Evolutionary conservation across 2,797 vertebrate genomes (phyloP).

Genomic region (Platalea minor): DNA sequence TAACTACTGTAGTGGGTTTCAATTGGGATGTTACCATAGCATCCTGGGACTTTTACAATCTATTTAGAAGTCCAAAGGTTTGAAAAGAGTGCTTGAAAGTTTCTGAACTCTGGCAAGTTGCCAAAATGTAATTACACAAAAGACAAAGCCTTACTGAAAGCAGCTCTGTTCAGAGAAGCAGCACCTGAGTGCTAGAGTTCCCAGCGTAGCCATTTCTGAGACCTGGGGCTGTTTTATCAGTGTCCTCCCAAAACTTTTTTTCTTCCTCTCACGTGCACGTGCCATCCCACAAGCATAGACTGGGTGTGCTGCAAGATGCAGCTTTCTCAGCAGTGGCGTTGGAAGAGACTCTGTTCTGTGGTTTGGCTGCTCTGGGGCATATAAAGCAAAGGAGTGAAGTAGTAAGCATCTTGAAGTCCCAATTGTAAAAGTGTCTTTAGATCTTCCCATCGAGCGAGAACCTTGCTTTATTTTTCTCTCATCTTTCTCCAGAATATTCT

Average conservation of each 20-base stretch:
- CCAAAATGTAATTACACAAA: slow-evolving; percentile 58
- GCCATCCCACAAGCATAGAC: not conserved
- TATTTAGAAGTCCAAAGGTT: slow-evolving; percentile 67
- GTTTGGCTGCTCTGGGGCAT: not conserved
- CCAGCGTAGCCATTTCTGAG: not conserved
- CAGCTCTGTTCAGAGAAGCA: slow-evolving; percentile 37
- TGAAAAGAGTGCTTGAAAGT: slow-evolving; percentile 68
- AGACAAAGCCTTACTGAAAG: slow-evolving; percentile 60
- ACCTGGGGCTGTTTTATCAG: not conserved
- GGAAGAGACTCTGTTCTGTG: slow-evolving; percentile 8
- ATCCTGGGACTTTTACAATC: slow-evolving; percentile 52
- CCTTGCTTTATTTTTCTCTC: not conserved
- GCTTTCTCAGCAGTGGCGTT: not conserved
- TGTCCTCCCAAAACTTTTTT: not conserved
- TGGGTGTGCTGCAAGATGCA: not conserved
- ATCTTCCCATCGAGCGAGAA: not conserved
- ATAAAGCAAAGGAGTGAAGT: not conserved
- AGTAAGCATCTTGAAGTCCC: not conserved
- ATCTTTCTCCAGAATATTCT: not conserved
- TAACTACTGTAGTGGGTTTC: slow-evolving; percentile 28
- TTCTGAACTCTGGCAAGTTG: slow-evolving; percentile 63
- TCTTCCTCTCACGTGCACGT: not conserved
- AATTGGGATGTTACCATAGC: slow-evolving; percentile 60
- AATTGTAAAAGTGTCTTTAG: not conserved
- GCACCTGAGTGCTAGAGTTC: slow-evolving; percentile 40